Percentiles rank a stretch among this genome's conserved stretches.
These are phyloP conservation scores for Falco naumanni DNA, from an alignment of 2,797 vertebrate genomes.

Conservation along the genomic window DNA sequence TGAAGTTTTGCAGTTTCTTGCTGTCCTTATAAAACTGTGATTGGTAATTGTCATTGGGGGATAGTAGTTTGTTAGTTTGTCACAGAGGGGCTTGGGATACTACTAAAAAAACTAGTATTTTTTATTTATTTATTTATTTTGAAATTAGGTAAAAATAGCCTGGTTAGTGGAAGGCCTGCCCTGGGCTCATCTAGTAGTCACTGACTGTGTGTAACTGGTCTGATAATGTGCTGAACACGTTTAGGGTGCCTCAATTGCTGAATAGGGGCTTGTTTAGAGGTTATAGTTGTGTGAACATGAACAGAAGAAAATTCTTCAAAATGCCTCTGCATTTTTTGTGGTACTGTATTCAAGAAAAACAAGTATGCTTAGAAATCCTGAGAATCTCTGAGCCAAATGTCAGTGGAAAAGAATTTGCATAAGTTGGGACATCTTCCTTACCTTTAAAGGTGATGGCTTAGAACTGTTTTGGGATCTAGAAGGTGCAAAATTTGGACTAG, in stretches of 20 bases:
- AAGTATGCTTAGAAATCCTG: not conserved
- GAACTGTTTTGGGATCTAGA: not conserved
- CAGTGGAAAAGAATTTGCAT: not conserved
- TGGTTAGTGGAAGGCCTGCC: not conserved
- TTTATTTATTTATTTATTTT: not conserved
- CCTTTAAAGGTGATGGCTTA: not conserved
- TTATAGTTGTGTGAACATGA: not conserved
- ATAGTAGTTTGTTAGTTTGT: not conserved
- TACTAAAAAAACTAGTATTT: not conserved
- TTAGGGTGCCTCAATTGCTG: not conserved
- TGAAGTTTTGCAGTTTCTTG: not conserved
- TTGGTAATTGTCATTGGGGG: not conserved
- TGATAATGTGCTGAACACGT: not conserved
- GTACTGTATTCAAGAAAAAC: not conserved
- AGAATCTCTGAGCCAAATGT: not conserved
- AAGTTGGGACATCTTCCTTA: not conserved
- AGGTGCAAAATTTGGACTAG: not conserved
- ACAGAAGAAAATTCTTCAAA: not conserved
- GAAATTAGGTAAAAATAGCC: not conserved
- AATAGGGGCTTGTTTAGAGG: not conserved
- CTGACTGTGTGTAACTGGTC: not conserved
- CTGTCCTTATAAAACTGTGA: not conserved
- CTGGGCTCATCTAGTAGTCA: not conserved
- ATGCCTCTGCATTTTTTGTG: not conserved
- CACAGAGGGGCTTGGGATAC: not conserved